Evolutionary conservation across 2,797 vertebrate species (phyloP).

Genomic region (Gobionotothen gibberifrons): DNA sequence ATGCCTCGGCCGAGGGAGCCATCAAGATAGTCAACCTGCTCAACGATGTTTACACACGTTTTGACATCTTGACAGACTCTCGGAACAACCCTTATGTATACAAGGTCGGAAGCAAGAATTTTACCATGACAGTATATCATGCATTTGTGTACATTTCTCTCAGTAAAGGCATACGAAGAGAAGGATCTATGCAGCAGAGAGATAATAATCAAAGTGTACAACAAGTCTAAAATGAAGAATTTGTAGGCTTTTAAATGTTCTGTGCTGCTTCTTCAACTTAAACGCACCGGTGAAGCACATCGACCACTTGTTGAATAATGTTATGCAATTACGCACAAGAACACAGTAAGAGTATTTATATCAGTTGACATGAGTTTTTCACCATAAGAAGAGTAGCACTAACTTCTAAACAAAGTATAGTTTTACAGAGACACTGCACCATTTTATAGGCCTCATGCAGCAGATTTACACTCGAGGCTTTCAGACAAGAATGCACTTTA

Average conservation of each 20-base stretch:
- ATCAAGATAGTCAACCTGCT: slow-evolving; percentile 99
- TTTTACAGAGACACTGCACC: slow-evolving; percentile 63
- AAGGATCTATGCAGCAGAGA: not conserved
- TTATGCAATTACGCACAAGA: slow-evolving; percentile 43
- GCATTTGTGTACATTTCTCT: slow-evolving; percentile 34
- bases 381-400: slow-evolving; percentile 44
- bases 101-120: slow-evolving; percentile 86
- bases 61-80: slow-evolving; percentile 97
- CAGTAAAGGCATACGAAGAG: slow-evolving; percentile 10
- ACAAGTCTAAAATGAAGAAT: not conserved
- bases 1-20: slow-evolving; percentile 97
- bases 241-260: not conserved
- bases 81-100: slow-evolving; percentile 98
- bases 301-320: slow-evolving; percentile 32
- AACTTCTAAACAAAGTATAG: slow-evolving; percentile 62
- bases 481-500: slow-evolving; percentile 88
- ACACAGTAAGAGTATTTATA: slow-evolving; percentile 55
- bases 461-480: slow-evolving; percentile 82
- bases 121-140: slow-evolving; percentile 24
- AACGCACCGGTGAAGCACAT: slow-evolving; percentile 11
- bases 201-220: not conserved
- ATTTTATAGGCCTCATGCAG: slow-evolving; percentile 72
- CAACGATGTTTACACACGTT: slow-evolving; percentile 97
- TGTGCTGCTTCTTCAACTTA: slow-evolving; percentile 8
- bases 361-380: slow-evolving; percentile 57